phyloP scores from a whole-genome alignment of 2,888 invertebrate species.

The Tromatobia lineatoria region DNA sequence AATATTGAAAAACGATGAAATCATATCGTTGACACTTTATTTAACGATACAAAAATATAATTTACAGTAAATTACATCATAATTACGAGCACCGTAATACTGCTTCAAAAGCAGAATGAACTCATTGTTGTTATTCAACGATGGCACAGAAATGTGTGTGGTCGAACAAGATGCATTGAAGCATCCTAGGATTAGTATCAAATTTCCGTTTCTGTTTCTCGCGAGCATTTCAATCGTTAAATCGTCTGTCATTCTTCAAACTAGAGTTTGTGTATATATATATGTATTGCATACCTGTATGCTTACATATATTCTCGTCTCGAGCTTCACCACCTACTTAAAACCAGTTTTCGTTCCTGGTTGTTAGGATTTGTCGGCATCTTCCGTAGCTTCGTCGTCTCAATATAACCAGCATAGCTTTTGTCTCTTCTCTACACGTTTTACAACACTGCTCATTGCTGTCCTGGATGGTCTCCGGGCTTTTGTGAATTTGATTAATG shows the following conservation, averaged over 20 bases:
- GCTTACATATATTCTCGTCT: conserved; percentile 7
- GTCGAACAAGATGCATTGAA: not conserved
- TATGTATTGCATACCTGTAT: not conserved
- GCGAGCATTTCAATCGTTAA: conserved; percentile 51
- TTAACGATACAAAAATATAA: not conserved
- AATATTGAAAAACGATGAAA: not conserved
- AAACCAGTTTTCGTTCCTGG: conserved; percentile 75
- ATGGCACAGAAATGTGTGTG: not conserved
- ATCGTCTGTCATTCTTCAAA: conserved; percentile 1
- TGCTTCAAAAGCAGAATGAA: not conserved
- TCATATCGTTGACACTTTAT: too few relatives aligned
- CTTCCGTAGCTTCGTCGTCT: conserved; percentile 55
- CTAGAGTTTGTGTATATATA: not conserved
- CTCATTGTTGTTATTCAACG: not conserved
- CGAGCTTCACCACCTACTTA: conserved; percentile 63
- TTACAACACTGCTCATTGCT: conserved; percentile 35
- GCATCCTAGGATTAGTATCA: not conserved
- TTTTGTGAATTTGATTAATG: conserved; percentile 70
- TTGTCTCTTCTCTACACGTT: conserved; percentile 47
- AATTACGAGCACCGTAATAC: not conserved
- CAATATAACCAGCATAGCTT: conserved; percentile 15
- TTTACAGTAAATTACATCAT: not conserved
- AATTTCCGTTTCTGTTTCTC: conserved; percentile 23
- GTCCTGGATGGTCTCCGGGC: conserved; percentile 43
- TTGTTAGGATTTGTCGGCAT: conserved; percentile 54